Percentiles rank a stretch among this genome's conserved stretches.
These are phyloP conservation scores for Clivina fossor DNA, from an alignment of 2,888 invertebrate genomes.

Conservation along the genomic window DNA sequence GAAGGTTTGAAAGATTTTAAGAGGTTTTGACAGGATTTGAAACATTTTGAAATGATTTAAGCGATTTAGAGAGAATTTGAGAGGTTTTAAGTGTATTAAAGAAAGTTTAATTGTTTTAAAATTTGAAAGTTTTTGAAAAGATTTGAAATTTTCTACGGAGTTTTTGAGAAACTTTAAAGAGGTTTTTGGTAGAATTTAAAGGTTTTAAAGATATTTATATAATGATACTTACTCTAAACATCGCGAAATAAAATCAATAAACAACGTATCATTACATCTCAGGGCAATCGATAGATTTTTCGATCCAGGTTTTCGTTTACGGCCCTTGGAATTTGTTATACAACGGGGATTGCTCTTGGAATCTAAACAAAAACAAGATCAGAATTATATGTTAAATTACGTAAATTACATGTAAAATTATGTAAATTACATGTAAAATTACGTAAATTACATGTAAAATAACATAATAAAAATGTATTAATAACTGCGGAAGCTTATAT, in stretches of 20 bases:
- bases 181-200: too few species aligned
- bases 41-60: too few species aligned
- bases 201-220: background rate
- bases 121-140: too few species aligned
- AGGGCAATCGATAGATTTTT: conserved; percentile 79
- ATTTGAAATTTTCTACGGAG: too few species aligned
- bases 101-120: too few species aligned
- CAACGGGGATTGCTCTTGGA: conserved; percentile 89
- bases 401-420: background rate
- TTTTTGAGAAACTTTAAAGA: too few species aligned
- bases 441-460: conserved; percentile 3
- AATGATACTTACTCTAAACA: conserved; percentile 86
- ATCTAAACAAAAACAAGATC: conserved; percentile 56
- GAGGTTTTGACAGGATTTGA: too few species aligned
- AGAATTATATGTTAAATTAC: background rate
- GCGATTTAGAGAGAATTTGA: too few species aligned
- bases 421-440: background rate
- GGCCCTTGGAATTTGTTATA: conserved; percentile 91
- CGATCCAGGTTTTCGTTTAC: conserved; percentile 85
- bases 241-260: conserved; percentile 86
- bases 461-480: background rate
- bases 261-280: conserved; percentile 82
- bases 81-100: too few species aligned
- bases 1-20: too few species aligned
- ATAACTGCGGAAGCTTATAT: too few species aligned